Evolutionary conservation across 1,140 invertebrate genomes (phyloP), one percentile per base, ranked within the genome.

Genomic region (Meloidogyne chitwoodi): DNA sequence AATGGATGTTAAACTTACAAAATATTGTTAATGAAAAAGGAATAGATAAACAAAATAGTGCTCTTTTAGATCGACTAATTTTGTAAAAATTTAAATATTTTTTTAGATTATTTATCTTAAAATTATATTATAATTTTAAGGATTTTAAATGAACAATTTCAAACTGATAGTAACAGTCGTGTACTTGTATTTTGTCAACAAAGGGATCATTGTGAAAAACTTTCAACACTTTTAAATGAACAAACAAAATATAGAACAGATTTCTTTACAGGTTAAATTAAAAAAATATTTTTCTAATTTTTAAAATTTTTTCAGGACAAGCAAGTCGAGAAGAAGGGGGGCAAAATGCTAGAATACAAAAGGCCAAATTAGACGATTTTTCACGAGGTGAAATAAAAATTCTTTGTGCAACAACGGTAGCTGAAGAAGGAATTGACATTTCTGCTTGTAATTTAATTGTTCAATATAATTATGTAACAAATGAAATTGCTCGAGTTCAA

Each of bases 301-400:
- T 22, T 14, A 14, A 64, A 71, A 56, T 56, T 56, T 16, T 56
- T 56, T 8, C n/a, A 67, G 65, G 65, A 5, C 29, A 67, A 67
- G 38, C 69, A 44, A 71, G 69, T 22, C 26, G 27, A 1, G 69
- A 71, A 44, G 38, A 65, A 6, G 69, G 38, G n/a, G 69, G 69
- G 5, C 69, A 71, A 24, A 71, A 41, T 41, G 69, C 69, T 16
- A 19, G 62, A 48, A 38, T 31, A n/a, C 71, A 73, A 68, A 68
- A 71, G 16, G 67, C 48, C 3, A 70, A 24, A 27, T 41, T 73
- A 22, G 27, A 73, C 6, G 67, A 68, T 31, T 73, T 73, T 38
- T 26, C 22, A 22, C 3, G 11, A 14, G 71, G 71, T 31, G 41
- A 73, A 38, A 64, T 64, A 41, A 96, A 96, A 87, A 89, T 77